Evolutionary conservation across 2,113 vertebrate genomes (phyloP).

Genomic region (Oceanodroma tethys): DNA sequence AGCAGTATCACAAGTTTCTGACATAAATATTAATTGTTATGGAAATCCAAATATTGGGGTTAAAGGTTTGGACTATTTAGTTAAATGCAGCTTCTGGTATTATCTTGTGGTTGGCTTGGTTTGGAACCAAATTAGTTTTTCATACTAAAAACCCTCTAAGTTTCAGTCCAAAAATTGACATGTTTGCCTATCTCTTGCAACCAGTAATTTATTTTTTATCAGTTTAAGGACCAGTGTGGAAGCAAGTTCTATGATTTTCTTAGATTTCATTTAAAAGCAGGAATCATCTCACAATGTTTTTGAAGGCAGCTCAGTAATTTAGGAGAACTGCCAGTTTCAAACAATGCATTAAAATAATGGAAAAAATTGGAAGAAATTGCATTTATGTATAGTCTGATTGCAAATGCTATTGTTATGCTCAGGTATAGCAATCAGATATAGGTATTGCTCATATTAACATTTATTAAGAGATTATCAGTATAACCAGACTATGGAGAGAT

Average conservation of each 20-base stretch:
- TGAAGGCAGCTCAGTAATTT: neutral
- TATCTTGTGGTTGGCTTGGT: neutral
- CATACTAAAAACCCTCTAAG: neutral
- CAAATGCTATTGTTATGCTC: neutral
- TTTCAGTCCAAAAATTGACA: neutral
- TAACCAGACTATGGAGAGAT: neutral
- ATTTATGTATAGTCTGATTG: neutral
- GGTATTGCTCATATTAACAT: neutral
- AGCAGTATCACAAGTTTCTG: neutral
- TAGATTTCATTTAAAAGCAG: neutral
- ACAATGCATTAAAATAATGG: neutral
- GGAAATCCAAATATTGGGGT: neutral
- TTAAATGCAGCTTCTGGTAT: neutral
- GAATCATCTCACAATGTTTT: neutral
- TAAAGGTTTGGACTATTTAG: neutral
- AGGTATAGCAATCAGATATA: neutral
- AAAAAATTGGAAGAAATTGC: neutral
- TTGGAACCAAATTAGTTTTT: neutral
- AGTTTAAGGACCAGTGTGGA: neutral
- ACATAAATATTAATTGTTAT: neutral
- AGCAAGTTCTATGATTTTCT: neutral
- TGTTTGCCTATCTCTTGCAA: neutral
- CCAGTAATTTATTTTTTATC: neutral
- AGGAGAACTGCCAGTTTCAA: neutral
- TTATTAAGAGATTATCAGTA: neutral